Evolutionary conservation across 2,888 invertebrate genomes (phyloP).

Genomic region (Drosophila picticornis): DNA sequence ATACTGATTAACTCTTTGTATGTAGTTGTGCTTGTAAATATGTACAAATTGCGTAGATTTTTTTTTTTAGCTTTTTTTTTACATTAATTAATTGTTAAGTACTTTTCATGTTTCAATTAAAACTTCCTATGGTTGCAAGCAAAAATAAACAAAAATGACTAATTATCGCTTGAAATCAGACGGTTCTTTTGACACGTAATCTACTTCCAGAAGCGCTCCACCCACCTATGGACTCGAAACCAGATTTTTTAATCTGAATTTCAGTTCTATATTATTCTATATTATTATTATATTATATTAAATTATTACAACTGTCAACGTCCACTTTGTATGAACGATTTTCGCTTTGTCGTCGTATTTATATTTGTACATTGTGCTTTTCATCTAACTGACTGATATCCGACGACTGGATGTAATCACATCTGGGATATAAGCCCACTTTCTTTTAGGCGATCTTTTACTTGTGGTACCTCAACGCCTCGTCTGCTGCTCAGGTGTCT

Average conservation of each 20-base stretch:
- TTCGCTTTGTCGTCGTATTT: too few species aligned
- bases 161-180: background rate
- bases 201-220: too few species aligned
- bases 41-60: constrained; percentile 31
- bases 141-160: constrained; percentile 39
- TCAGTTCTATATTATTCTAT: too few species aligned
- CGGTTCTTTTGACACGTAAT: background rate
- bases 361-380: background rate
- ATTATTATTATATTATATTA: too few species aligned
- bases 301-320: too few species aligned
- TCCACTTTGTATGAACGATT: too few species aligned
- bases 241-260: too few species aligned
- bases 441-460: background rate
- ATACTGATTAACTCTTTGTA: background rate
- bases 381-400: background rate
- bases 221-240: background rate
- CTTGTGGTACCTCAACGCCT: background rate
- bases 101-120: constrained; percentile 66
- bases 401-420: background rate
- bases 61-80: constrained; percentile 45
- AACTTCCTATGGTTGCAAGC: constrained; percentile 57
- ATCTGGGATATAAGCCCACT: background rate
- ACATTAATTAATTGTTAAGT: constrained; percentile 28
- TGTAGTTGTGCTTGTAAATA: constrained; percentile 51
- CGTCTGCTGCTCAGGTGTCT: background rate